Base-by-base conservation (phyloP, 2,113 vertebrate species). In the Noctilio leporinus region DNA sequence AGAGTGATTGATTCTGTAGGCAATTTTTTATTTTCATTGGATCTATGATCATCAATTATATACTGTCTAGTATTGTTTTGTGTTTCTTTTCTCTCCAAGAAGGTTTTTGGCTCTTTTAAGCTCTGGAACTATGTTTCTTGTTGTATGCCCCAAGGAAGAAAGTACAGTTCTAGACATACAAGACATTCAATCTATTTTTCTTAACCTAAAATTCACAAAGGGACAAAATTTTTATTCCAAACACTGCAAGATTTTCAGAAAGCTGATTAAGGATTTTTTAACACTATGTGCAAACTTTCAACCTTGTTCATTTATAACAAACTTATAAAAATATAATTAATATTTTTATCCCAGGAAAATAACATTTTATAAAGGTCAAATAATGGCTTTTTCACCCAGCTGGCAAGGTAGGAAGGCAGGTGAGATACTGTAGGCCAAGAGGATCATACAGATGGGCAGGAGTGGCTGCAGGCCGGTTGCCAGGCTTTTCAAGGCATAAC, bases 141-240 rank as follows among this genome's bases (percentile, higher is more conserved):
- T 82, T 59, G 3, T 59, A 86, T 53, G 0, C 7, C 12, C 5
- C 33, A 38, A 30, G 76, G 30, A 20, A 91, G 24, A 86, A 81
- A 67, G 38, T 35, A 53, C 10, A 64, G 14, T 96, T 91, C 17
- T 73, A 86, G n/a, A 90, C 16, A 55, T 64, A 76, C 6, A n/a
- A 26, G 16, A 40, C 87, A 86, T 70, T 77, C 16, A 33, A 67
- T 65, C n/a, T 70, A 49, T 65, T 65, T 93, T 64, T 91, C 78
- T 80, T 89, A 57, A 80, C 35, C n/a, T 85, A 65, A 94, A 89
- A 65, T 49, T 45, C 55, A 92, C 45, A 94, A 28, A 93, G 28
- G 38, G 87, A 87, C 28, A 73, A 9, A 72, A 67, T 67, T 65
- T 95, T 92, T 96, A n/a, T 85, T 75, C 30, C 28, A 73, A 94